Conservation (phyloP, 2,888 invertebrate species). For the Phlogophora meticulosa region DNA sequence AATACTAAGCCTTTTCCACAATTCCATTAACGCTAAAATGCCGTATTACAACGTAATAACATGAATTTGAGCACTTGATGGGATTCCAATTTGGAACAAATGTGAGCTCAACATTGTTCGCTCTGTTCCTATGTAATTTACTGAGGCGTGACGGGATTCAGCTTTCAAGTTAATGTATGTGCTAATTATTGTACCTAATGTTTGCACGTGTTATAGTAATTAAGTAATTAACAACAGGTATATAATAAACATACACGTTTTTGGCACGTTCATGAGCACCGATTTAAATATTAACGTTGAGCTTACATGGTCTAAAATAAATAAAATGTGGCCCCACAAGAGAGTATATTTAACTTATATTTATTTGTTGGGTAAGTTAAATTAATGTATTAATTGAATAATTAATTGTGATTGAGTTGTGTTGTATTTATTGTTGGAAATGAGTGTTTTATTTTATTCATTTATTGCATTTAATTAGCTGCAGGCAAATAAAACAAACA, state of each 20-base stretch:
- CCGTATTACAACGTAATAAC: slow-evolving; percentile 45
- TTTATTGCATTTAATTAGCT: slow-evolving; percentile 7
- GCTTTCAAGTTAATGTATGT: slow-evolving; percentile 31
- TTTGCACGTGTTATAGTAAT: slow-evolving; percentile 19
- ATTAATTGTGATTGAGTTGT: no score
- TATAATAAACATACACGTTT: slow-evolving; percentile 3
- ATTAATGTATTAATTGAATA: neutral
- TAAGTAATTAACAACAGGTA: slow-evolving; percentile 20
- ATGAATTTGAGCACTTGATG: slow-evolving; percentile 51
- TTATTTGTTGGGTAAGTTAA: neutral
- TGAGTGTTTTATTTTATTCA: neutral
- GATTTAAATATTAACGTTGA: slow-evolving; percentile 11
- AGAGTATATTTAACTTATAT: neutral
- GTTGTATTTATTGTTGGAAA: no score
- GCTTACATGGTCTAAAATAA: slow-evolving; percentile 20
- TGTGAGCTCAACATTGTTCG: slow-evolving; percentile 28
- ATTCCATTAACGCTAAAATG: slow-evolving; percentile 46
- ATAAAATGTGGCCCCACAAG: neutral
- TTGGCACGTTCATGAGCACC: slow-evolving; percentile 1
- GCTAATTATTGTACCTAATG: slow-evolving; percentile 17
- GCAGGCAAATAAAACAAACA: neutral
- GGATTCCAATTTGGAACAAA: slow-evolving; percentile 52
- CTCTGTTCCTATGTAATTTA: slow-evolving; percentile 39
- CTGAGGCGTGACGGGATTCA: slow-evolving; percentile 20
- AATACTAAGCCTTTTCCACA: slow-evolving; percentile 13